phyloP scores from a whole-genome alignment of 2,888 invertebrate genomes.

The Phaedon cochleariae region DNA sequence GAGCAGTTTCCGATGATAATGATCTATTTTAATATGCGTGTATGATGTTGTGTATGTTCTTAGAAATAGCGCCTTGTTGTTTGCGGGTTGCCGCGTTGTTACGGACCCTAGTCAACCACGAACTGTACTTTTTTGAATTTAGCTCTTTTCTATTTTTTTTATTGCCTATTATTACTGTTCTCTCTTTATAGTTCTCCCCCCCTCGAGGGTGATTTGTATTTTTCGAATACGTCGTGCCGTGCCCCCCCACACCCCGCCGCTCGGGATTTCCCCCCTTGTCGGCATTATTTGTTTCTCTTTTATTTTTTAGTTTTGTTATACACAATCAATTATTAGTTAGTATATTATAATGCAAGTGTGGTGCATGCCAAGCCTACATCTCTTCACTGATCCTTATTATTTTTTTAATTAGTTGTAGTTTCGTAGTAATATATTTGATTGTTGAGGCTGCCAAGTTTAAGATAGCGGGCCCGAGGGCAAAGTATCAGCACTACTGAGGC shows the following conservation, averaged over 20 bases:
- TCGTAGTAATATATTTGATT: constrained; percentile 59
- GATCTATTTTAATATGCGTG: constrained; percentile 63
- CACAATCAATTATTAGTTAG: constrained; percentile 51
- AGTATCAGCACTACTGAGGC: constrained; percentile 40
- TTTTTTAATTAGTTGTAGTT: constrained; percentile 59
- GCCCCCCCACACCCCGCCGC: constrained; percentile 49
- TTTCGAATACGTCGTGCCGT: constrained; percentile 56
- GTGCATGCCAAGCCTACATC: constrained; percentile 61
- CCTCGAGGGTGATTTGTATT: constrained; percentile 45
- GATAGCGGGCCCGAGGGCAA: constrained; percentile 54
- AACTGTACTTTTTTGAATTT: constrained; percentile 54
- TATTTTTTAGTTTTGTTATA: constrained; percentile 52
- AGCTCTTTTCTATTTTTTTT: constrained; percentile 39
- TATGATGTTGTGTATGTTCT: constrained; percentile 63
- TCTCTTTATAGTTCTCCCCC: constrained; percentile 42
- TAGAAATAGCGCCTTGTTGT: constrained; percentile 62
- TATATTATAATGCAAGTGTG: constrained; percentile 56
- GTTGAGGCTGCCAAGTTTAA: constrained; percentile 65
- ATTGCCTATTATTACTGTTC: constrained; percentile 44
- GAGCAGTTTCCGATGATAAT: constrained; percentile 58
- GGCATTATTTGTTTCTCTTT: constrained; percentile 52
- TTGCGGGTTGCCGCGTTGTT: constrained; percentile 63
- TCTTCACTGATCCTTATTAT: constrained; percentile 44
- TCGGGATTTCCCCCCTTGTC: constrained; percentile 41
- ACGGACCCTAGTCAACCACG: constrained; percentile 63